Evolutionary conservation across 2,797 vertebrate species (phyloP), one percentile per base, ranked within the genome.

Genomic region (Tragelaphus oryx): DNA sequence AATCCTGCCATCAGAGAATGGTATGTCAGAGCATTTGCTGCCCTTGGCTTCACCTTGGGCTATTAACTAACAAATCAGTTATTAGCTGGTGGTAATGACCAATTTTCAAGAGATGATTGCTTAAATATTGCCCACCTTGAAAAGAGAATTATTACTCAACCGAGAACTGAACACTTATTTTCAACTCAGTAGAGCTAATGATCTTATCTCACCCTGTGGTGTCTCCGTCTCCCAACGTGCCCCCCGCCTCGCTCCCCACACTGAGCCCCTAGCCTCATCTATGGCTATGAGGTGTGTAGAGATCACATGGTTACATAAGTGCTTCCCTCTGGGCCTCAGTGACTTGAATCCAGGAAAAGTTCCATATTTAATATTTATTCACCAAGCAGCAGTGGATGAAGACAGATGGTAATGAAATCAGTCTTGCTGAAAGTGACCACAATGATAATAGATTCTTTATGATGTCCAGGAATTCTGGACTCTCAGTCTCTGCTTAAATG

Each of bases 61-160:
- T 98, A 98, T 98, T 99, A 98, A 98, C 98, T 98, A 98, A 98
- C 98, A 98, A 98, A 98, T 98, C 98, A 97, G 98, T 98, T 98
- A 98, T 99, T 98, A 99, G 98, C 98, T 96, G 95, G 97, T 98
- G 97, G 98, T 98, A 99, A 99, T 98, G 98, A 98, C 98, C 98
- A 98, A 98, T 99, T 99, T 98, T 98, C 98, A 97, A 98, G 98
- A 98, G 98, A 98, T 98, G 98, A 98, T 98, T 98, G 98, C 98
- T 98, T 98, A 98, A 98, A 98, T 98, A 98, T 98, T 91, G 93
- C 98, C 98, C 98, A 98, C 98, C 98, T 99, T 98, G 98, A 98
- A 98, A 98, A 98, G 97, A 98, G 98, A 98, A 99, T 98, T 98
- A 98, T 98, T 98, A 97, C 97, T 98, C 97, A 98, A 97, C 98